Percentiles rank a stretch among this genome's conserved stretches.
phyloP scores from a whole-genome alignment of 2,797 vertebrate species.

The Allobates femoralis region DNA sequence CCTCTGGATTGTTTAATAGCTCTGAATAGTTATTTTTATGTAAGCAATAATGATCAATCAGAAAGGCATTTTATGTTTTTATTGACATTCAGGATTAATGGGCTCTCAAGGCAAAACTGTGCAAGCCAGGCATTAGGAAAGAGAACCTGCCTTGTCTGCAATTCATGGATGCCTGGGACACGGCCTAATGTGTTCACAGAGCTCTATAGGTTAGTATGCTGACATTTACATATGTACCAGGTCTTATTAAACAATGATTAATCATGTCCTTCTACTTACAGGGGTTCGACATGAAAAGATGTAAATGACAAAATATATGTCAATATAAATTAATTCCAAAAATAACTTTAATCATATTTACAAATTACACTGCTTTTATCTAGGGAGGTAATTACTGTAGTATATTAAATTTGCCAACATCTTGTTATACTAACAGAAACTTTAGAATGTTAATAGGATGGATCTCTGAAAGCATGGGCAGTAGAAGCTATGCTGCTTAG shows the following conservation, averaged over 20 bases:
- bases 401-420: no score
- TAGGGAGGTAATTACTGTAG: no score
- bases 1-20: constrained; percentile 37
- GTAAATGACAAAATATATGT: no score
- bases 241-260: neutral
- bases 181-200: neutral
- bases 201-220: neutral
- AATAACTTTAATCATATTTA: no score
- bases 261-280: neutral
- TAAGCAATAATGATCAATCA: constrained; percentile 55
- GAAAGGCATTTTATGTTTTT: constrained; percentile 50
- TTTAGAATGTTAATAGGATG: no score
- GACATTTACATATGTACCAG: neutral
- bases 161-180: constrained; percentile 1
- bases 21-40: constrained; percentile 43
- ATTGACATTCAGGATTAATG: constrained; percentile 52
- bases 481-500: no score
- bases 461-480: no score
- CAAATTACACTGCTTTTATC: no score
- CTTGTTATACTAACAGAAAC: no score
- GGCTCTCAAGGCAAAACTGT: constrained; percentile 30
- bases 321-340: no score
- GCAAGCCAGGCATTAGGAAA: constrained; percentile 17
- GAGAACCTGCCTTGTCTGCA: constrained; percentile 29
- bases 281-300: neutral